Base-by-base conservation (phyloP, 2,797 vertebrate species). In the Artibeus jamaicensis region DNA sequence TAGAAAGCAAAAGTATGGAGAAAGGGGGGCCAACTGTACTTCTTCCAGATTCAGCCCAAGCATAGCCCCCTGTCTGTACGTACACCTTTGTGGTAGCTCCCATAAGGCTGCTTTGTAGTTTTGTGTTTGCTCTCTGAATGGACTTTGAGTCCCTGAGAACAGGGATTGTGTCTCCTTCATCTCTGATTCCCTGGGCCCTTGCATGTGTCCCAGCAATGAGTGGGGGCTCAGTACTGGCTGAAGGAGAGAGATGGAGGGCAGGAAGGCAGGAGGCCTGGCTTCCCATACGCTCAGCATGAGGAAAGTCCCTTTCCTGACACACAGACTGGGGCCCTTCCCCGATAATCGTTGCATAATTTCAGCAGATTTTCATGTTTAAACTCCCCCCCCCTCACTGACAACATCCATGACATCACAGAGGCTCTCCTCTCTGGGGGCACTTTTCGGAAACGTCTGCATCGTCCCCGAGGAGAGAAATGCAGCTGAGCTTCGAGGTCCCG, bases 311-410 rank as follows among this genome's bases (percentile, higher is more conserved):
- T 92, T 59, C 50, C 39, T 79, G 82, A 46, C 67, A 86, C 16
- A 29, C 1, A 37, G 26, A 22, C 26, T 2, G 10, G 82, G 4
- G 0, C n/a, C 67, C 57, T 44, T 89, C 53, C 18, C 1, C n/a
- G 22, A 57, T 34, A 42, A 0, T 68, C 71, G 9, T 5, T 46
- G 29, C 12, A 9, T 1, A 0, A 34, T 93, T 86, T 93, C 34
- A 55, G 39, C 57, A 91, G 71, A 57, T 46, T 73, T 34, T 9
- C 46, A 14, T 37, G 10, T 91, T 81, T 91, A 79, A 73, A 53
- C 26, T 32, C 78, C 46, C 14, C 15, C 15, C 15, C 46, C 48
- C 48, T 50, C 15, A 0, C 74, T 79, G 32, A 29, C n/a, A 46
- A 0, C 34, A 53, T 14, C 26, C 10, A 4, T 86, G 9, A 32